Evolutionary conservation across 2,888 invertebrate species (phyloP).

Genomic region (Drosophila monieri): DNA sequence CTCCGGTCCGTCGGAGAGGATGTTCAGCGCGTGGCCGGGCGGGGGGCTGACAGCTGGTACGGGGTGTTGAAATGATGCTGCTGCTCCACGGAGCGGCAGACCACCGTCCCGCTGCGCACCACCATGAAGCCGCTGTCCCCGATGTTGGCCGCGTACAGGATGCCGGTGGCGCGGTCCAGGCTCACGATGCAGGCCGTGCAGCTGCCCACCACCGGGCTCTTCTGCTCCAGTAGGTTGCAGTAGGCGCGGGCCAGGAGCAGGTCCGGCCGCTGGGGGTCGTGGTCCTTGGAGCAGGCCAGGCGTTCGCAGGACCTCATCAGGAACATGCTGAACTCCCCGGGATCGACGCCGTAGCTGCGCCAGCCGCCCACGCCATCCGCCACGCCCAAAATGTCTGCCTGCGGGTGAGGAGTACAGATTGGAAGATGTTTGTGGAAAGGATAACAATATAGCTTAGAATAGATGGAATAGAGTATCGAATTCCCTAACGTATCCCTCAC

Average conservation of each 20-base stretch:
- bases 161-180: conserved; percentile 92
- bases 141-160: conserved; percentile 96
- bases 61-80: conserved; percentile 99
- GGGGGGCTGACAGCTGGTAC: conserved; percentile 96
- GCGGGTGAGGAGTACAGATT: conserved; percentile 78
- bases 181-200: conserved; percentile 98
- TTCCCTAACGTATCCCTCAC: too few relatives aligned
- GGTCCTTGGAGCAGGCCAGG: conserved; percentile 92
- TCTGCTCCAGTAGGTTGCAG: conserved; percentile 94
- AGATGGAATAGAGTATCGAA: too few relatives aligned
- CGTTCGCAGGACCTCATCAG: conserved; percentile 97
- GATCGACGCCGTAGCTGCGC: conserved; percentile 98
- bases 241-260: conserved; percentile 94
- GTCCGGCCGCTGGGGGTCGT: conserved; percentile 92
- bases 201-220: conserved; percentile 95
- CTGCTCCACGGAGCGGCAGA: conserved; percentile 96
- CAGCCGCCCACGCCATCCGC: conserved; percentile 99
- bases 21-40: conserved; percentile 92
- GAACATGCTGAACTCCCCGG: conserved; percentile 95
- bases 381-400: conserved; percentile 95
- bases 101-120: conserved; percentile 91
- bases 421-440: not conserved
- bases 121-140: conserved; percentile 98
- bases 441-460: not conserved
- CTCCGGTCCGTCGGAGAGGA: conserved; percentile 95